Evolutionary conservation across 30 jellyfish, hydroid and myxozoan species (phyloP), one percentile per base, ranked within the genome.

Genomic region (Phacellophora camtschatica): DNA sequence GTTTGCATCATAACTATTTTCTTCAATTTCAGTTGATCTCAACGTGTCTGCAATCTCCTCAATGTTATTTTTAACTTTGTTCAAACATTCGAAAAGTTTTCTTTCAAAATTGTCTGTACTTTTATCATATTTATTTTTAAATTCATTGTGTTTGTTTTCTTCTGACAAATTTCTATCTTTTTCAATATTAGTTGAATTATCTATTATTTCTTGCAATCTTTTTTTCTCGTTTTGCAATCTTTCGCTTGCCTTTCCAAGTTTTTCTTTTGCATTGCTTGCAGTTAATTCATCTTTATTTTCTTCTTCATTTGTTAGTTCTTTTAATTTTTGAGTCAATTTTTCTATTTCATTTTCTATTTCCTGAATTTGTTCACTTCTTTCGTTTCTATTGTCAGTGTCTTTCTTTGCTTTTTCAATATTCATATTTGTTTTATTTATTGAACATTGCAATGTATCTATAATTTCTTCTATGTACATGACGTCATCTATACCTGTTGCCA

Each of bases 261-360:
- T 78, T n/a, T 63, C 75, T 30, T 48, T 62, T 10, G 77, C 82
- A 36, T 78, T 78, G 18, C 13, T 24, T 19, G 18, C 25, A 19
- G 81, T 78, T 22, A 78, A 6, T 23, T 61, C 82, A 1, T 62
- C 82, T 5, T 4, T 39, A 16, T 48, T 24, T 3, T 28, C 64
- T 8, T 0, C 46, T 24, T 18, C 45, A 16, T 18, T 67, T 25
- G n/a, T 37, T 16, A n/a, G 49, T 4, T 4, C 7, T 53, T 24
- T 6, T 43, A 61, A 46, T 45, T 58, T 19, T 28, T 42, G 36
- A 41, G 33, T 61, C 36, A 78, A 31, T 27, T 27, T 29, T 29
- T 63, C 43, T 15, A 78, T 61, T 32, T 78, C 65, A 50, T 50
- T 30, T 22, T 78, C 90, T 8, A 63, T 78, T 29, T 78, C 50